These are phyloP conservation scores for crab-eating macaque (Macaca fascicularis) DNA, from an alignment of 2,113 vertebrate species.

Conservation along the genomic window T2T-MFA8v1.1 NC_088391.1:68266501-68267000, in stretches of 20 bases:
- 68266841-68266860: neutral
- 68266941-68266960: neutral
- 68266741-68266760: neutral
- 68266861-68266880: neutral
- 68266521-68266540: neutral
- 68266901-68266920: neutral
- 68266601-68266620: neutral
- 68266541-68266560: neutral
- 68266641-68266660: neutral
- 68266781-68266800: neutral
- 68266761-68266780: neutral
- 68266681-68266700: neutral
- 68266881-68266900: neutral
- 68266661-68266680: neutral
- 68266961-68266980: neutral
- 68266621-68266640: neutral
- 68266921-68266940: neutral
- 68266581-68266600: neutral
- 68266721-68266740: neutral
- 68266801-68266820: neutral
- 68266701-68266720: neutral
- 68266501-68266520: neutral
- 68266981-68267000: conserved; percentile 1
- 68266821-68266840: neutral
- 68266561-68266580: neutral